Evolutionary conservation across 2,113 vertebrate species (phyloP).

Genomic region (Thalassarche chlororhynchos): DNA sequence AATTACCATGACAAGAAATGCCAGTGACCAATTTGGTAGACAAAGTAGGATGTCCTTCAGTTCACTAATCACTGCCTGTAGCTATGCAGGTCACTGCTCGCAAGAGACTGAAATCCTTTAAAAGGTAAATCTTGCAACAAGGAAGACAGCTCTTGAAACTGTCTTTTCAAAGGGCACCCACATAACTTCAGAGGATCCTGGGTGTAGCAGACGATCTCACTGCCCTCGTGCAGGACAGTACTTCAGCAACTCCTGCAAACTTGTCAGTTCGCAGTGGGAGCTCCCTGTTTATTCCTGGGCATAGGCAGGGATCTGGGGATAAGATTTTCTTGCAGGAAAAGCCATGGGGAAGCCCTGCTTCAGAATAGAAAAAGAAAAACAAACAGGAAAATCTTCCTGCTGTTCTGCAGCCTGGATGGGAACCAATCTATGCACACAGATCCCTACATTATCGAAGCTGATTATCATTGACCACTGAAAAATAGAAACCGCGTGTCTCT

Average conservation of each 20-base stretch:
- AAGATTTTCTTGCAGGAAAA: not conserved
- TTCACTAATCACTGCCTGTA: not conserved
- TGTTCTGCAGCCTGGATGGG: not conserved
- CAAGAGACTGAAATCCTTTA: not conserved
- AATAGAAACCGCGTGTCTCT: not conserved
- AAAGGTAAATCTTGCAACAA: not conserved
- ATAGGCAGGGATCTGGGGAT: not conserved
- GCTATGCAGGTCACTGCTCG: conserved; percentile 27
- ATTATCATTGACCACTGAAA: not conserved
- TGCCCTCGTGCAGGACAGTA: not conserved
- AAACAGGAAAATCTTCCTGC: not conserved
- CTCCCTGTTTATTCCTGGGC: not conserved
- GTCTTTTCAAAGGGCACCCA: not conserved
- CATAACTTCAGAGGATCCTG: not conserved
- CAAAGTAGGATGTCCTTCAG: conserved; percentile 22
- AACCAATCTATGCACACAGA: not conserved
- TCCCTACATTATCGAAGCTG: not conserved
- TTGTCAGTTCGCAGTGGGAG: not conserved
- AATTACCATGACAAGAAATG: conserved; percentile 63
- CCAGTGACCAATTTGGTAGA: conserved; percentile 42
- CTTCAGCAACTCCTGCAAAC: not conserved
- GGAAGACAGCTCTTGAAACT: not conserved
- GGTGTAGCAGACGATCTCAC: not conserved
- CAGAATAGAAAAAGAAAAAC: not conserved
- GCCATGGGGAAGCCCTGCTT: not conserved